Percentiles rank a stretch among this genome's conserved stretches.
Conservation (phyloP, 1,140 invertebrate species). For the Hormaphis cornu region DNA sequence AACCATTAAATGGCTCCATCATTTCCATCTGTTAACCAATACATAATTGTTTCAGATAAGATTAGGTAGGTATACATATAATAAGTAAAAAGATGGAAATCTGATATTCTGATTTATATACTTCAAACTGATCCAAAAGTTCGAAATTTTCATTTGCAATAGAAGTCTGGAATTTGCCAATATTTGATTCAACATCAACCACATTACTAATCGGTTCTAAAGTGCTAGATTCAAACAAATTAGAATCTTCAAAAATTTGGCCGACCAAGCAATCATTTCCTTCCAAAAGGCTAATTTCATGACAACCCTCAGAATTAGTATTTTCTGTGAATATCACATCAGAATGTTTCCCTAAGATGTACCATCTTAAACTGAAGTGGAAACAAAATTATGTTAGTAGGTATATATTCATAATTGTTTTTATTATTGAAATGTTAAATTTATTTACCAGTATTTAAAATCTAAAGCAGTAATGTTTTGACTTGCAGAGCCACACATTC, state of each 20-base stretch:
- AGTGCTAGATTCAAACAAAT: background rate
- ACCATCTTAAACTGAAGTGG: no score
- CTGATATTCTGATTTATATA: background rate
- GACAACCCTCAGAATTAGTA: background rate
- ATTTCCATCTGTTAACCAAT: background rate
- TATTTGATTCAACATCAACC: background rate
- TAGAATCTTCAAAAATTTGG: background rate
- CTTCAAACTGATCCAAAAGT: background rate
- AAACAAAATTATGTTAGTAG: no score
- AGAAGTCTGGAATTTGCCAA: background rate
- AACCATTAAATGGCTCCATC: background rate
- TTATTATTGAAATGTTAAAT: no score
- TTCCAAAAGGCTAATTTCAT: background rate
- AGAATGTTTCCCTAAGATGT: background rate
- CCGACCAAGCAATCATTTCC: background rate
- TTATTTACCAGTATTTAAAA: no score
- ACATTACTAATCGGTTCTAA: background rate
- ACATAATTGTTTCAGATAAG: background rate
- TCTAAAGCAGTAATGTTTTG: background rate
- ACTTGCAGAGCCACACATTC: background rate
- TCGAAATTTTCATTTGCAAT: background rate
- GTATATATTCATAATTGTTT: no score
- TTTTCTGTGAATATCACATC: background rate
- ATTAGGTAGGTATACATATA: background rate
- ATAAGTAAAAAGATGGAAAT: background rate